Evolutionary conservation across 2,113 vertebrate species (phyloP).

Genomic region (Silurus meridionalis): DNA sequence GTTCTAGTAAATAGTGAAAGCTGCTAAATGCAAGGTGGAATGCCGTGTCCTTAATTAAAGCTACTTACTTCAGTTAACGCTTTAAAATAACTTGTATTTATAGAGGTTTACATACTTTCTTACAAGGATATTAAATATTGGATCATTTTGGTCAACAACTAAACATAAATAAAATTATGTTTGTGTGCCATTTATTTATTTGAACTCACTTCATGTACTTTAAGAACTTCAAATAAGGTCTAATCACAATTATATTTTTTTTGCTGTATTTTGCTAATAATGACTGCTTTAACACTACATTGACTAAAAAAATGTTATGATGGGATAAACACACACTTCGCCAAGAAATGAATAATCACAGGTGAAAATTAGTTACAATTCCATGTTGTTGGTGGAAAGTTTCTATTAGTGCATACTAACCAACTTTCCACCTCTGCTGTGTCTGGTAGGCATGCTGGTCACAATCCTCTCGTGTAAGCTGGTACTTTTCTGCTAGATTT

Average conservation of each 20-base stretch:
- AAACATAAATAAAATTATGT: too few species aligned
- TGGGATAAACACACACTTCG: not conserved
- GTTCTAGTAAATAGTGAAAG: too few species aligned
- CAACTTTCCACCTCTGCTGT: slow-evolving; percentile 90
- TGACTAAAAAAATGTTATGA: not conserved
- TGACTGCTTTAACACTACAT: not conserved
- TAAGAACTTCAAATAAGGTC: too few species aligned
- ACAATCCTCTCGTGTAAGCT: slow-evolving; percentile 85
- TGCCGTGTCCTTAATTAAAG: not conserved
- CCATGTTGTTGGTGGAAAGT: not conserved
- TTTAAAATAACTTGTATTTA: not conserved
- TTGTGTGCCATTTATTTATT: too few species aligned
- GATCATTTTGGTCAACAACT: not conserved
- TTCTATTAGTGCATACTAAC: slow-evolving; percentile 66
- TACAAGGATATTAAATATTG: not conserved
- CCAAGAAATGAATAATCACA: not conserved
- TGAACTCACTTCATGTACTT: too few species aligned
- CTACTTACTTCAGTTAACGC: not conserved
- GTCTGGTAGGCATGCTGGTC: slow-evolving; percentile 84
- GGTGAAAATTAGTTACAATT: not conserved
- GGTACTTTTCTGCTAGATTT: slow-evolving; percentile 88
- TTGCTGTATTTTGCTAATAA: not conserved
- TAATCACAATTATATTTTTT: too few species aligned
- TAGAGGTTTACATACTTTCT: too few species aligned
- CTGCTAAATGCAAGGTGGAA: not conserved